Percentiles rank a stretch among this genome's conserved stretches.
Evolutionary conservation across 35 echinoderm and acorn worm genomes (phyloP).

Genomic region (Heliocidaris erythrogramma): DNA sequence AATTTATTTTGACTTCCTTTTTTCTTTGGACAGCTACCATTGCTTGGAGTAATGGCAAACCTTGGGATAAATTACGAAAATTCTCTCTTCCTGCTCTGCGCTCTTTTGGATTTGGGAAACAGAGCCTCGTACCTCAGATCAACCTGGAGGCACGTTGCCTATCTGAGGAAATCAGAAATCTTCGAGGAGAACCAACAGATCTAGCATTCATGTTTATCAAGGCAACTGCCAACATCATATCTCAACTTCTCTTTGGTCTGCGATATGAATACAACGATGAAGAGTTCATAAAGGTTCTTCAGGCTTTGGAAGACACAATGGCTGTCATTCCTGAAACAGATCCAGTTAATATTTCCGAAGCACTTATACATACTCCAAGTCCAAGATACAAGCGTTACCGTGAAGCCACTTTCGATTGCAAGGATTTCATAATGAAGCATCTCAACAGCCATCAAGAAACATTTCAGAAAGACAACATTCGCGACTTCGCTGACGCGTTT

Average conservation of each 20-base stretch:
- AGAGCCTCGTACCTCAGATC: not conserved
- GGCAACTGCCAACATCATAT: not conserved
- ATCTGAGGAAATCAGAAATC: not conserved
- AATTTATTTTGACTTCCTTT: too few relatives aligned
- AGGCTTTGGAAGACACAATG: not conserved
- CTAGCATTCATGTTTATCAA: not conserved
- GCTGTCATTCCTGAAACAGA: not conserved
- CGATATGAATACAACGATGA: not conserved
- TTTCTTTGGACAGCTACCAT: not conserved
- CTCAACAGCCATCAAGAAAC: not conserved
- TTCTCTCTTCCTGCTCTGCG: not conserved
- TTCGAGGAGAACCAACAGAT: not conserved
- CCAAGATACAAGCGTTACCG: not conserved
- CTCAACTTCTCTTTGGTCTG: not conserved
- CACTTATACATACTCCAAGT: not conserved
- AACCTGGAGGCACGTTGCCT: not conserved
- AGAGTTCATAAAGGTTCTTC: not conserved
- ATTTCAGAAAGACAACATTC: constrained; percentile 26
- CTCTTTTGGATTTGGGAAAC: not conserved
- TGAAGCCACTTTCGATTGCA: not conserved
- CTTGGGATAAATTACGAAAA: not conserved
- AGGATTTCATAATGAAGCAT: not conserved
- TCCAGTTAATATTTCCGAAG: not conserved
- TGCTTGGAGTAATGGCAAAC: not conserved
- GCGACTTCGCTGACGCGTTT: constrained; percentile 46